Conservation (phyloP, 2,888 invertebrate genomes). For the Brenthis ino region DNA sequence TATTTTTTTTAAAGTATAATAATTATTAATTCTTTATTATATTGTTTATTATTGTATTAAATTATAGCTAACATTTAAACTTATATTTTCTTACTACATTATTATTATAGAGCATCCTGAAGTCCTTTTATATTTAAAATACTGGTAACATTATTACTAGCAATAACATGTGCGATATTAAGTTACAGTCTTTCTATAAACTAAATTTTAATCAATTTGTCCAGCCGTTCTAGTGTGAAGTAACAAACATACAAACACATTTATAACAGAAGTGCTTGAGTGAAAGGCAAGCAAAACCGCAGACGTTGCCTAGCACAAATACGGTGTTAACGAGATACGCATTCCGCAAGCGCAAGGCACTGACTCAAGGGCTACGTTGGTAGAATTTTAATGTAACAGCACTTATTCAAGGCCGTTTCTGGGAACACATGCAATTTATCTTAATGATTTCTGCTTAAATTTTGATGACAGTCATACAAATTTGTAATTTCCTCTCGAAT, state of each 20-base stretch:
- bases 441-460: conserved; percentile 20
- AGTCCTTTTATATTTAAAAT: too few species aligned
- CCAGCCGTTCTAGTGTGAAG: background rate
- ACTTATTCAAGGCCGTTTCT: conserved; percentile 30
- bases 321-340: conserved; percentile 13
- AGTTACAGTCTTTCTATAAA: too few species aligned
- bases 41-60: too few species aligned
- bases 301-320: background rate
- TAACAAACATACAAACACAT: background rate
- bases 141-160: too few species aligned
- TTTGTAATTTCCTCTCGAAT: background rate
- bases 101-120: too few species aligned
- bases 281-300: background rate
- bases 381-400: conserved; percentile 37
- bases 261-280: too few species aligned
- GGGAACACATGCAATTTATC: conserved; percentile 27
- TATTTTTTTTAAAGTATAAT: too few species aligned
- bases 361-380: conserved; percentile 33
- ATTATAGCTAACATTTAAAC: too few species aligned
- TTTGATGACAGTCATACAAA: conserved; percentile 15
- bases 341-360: conserved; percentile 22
- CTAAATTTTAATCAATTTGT: background rate
- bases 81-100: too few species aligned
- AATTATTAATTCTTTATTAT: too few species aligned
- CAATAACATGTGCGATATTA: too few species aligned